A percentile compares a stretch with the other conserved stretches of the same genome.
phyloP scores from a whole-genome alignment of 2,888 invertebrate genomes.

The Miltochrista miniata region DNA sequence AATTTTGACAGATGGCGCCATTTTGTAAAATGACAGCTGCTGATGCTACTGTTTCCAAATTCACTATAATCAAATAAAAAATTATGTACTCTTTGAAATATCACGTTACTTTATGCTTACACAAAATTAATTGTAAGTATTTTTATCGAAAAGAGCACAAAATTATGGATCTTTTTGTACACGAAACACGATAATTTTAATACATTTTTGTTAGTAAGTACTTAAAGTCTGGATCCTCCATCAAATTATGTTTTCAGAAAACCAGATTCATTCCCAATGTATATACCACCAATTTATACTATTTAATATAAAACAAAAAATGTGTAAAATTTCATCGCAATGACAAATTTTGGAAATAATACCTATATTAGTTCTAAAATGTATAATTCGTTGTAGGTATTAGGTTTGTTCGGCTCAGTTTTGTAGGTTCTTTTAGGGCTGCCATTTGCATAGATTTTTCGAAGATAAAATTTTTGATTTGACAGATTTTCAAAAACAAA shows the following conservation, averaged over 20 bases:
- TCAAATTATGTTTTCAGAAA: neutral
- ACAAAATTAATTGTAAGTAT: too few relatives aligned
- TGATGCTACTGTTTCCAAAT: neutral
- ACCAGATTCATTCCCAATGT: conserved; percentile 56
- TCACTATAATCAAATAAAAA: neutral
- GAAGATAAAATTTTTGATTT: too few relatives aligned
- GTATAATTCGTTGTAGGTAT: neutral
- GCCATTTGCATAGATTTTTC: too few relatives aligned
- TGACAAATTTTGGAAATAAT: neutral
- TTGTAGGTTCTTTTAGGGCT: too few relatives aligned
- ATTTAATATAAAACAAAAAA: conserved; percentile 27
- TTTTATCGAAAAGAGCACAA: too few relatives aligned
- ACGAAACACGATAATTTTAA: too few relatives aligned
- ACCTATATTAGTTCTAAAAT: neutral
- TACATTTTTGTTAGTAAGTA: neutral
- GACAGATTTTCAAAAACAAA: too few relatives aligned
- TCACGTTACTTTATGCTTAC: too few relatives aligned
- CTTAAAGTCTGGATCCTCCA: too few relatives aligned
- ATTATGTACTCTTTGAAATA: neutral
- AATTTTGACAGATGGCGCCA: conserved; percentile 15
- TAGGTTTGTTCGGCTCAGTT: neutral
- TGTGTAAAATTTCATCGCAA: conserved; percentile 10
- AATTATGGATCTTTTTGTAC: too few relatives aligned
- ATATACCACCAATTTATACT: conserved; percentile 64
- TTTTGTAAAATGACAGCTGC: too few relatives aligned